Evolutionary conservation across 2,888 invertebrate genomes (phyloP), one percentile per base, ranked within the genome.

Genomic region (Homarus gammarus): DNA sequence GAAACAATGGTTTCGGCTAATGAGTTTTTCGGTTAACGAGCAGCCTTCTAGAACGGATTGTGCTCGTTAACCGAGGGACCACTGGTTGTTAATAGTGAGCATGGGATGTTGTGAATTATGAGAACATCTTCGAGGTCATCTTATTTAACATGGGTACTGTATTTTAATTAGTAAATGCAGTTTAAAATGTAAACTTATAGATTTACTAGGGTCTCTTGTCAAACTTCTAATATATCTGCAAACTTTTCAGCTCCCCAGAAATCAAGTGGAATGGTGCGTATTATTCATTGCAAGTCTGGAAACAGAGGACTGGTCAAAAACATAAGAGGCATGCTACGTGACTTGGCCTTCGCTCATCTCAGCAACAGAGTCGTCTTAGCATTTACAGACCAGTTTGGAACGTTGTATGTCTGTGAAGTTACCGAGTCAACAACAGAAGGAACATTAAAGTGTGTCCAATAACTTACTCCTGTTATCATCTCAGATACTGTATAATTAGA

Each of bases 341-440:
- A 99, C 94, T 94, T 99, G 79, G 96, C 98, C 0, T 99, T 99
- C 94, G 97, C 98, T 3, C 96, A 97, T 93, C 96, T 97, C 75
- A 95, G 96, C 92, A 95, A 95, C 86, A 96, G 97, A 92, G 96
- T 97, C 68, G 95, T 98, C 90, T 94, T 99, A 68, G 99, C 97
- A 0, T 97, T 97, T 92, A 97, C 98, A 82, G 99, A 99, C 94
- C 96, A 96, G 93, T 95, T 95, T 92, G 98, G 98, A 73, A 96
- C 96, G 93, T 95, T 99, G 92, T 97, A 96, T 94, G 96, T 99
- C 83, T 96, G 97, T 93, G 95, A 96, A 93, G 96, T 98, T 72
- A 88, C 91, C 38, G 93, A 93, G 56, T 40, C 87, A 18, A 72
- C 84, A 64, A 49, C 90, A 68, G 87, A 87, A 56, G 72, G 68